These are phyloP conservation scores for Limonius californicus DNA, from an alignment of 1,140 invertebrate genomes.

Conservation along the genomic window DNA sequence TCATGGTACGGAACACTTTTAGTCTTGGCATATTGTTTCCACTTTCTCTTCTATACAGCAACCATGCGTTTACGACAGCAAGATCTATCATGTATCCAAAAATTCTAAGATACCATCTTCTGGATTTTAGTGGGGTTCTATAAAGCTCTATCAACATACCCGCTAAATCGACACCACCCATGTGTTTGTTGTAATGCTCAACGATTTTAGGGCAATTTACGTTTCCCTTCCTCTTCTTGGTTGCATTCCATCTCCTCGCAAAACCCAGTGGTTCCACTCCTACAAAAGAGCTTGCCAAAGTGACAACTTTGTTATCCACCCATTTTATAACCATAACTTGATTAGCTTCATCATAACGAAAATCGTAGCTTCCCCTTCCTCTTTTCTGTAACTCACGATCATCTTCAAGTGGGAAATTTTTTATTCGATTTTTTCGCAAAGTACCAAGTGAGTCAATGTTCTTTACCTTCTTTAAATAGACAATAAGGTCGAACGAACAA, in stretches of 20 bases:
- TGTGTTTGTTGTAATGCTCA: constrained; percentile 40
- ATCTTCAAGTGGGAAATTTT: constrained; percentile 4
- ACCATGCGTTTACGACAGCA: constrained; percentile 38
- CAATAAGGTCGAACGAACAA: not conserved
- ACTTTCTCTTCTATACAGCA: constrained; percentile 5
- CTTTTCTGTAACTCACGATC: constrained; percentile 6
- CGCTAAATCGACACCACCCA: constrained; percentile 41
- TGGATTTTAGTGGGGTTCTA: constrained; percentile 1
- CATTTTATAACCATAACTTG: constrained; percentile 22
- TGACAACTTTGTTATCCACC: constrained; percentile 39
- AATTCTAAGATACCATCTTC: constrained; percentile 31
- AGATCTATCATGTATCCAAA: constrained; percentile 37
- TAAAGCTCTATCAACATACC: constrained; percentile 27
- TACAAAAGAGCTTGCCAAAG: constrained; percentile 39
- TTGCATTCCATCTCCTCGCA: constrained; percentile 25
- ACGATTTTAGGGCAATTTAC: constrained; percentile 38
- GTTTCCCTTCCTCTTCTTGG: no score
- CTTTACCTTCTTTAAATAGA: not conserved
- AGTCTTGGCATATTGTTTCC: not conserved
- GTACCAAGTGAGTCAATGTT: not conserved
- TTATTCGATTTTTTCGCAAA: not conserved
- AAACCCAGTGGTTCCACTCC: not conserved
- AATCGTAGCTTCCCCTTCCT: constrained; percentile 7
- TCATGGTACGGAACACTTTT: not conserved
- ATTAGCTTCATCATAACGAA: not conserved